Percentiles rank a stretch among this genome's conserved stretches.
These are phyloP conservation scores for Cherax quadricarinatus DNA, from an alignment of 1,140 invertebrate genomes.

Conservation along the genomic window DNA sequence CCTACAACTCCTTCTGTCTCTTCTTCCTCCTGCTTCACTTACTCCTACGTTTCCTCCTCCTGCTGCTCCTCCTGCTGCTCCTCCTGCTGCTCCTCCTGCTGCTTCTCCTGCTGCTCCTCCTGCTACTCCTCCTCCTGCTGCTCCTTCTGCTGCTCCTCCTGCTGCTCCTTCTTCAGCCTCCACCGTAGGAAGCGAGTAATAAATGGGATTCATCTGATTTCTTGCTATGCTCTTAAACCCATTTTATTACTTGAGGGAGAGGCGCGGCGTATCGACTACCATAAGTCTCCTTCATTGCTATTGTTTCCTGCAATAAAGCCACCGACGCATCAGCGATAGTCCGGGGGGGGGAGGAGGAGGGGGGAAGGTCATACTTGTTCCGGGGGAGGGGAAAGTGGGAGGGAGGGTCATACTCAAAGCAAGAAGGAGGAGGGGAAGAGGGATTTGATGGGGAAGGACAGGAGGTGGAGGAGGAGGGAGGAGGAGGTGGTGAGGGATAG, in stretches of 20 bases:
- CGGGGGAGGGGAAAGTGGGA: not conserved
- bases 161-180: too few species aligned
- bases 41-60: too few species aligned
- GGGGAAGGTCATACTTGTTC: not conserved
- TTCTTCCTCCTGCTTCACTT: too few species aligned
- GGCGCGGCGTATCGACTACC: conserved; percentile 47
- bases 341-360: too few species aligned
- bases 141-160: too few species aligned
- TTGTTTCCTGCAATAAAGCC: conserved; percentile 69
- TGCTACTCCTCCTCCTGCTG: too few species aligned
- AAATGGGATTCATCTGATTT: conserved; percentile 63
- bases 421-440: not conserved
- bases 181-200: not conserved
- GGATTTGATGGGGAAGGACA: not conserved
- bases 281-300: conserved; percentile 67
- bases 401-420: not conserved
- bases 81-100: too few species aligned
- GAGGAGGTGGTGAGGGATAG: not conserved
- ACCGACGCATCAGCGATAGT: conserved; percentile 43
- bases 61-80: too few species aligned
- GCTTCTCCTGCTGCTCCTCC: too few species aligned
- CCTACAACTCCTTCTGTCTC: too few species aligned
- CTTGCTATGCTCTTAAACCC: conserved; percentile 68
- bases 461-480: not conserved
- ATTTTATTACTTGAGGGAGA: conserved; percentile 67